phyloP scores from a whole-genome alignment of 2,113 vertebrate species.

The Microcebus ravelobensis region DNA sequence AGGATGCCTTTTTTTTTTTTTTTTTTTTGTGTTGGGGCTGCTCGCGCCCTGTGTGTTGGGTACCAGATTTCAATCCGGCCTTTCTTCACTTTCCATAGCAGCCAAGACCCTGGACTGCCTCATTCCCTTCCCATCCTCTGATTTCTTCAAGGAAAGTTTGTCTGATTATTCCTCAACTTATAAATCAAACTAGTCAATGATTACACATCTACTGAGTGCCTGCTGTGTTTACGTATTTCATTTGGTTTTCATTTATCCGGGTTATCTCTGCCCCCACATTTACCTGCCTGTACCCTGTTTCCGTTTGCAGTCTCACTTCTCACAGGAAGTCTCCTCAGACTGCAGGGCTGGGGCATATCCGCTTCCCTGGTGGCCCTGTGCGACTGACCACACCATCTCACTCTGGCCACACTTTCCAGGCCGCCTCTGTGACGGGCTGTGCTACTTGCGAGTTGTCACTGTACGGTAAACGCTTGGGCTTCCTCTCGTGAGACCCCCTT shows the following conservation, averaged over 20 bases:
- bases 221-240: neutral
- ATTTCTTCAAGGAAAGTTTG: no score
- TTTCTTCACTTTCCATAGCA: neutral
- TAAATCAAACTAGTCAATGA: neutral
- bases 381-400: neutral
- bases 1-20: neutral
- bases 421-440: no score
- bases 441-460: neutral
- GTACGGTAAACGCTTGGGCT: no score
- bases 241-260: neutral
- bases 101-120: rapidly evolving
- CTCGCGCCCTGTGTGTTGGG: neutral
- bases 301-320: neutral
- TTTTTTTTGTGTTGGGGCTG: no score
- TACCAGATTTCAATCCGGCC: no score
- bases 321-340: neutral
- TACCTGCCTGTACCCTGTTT: no score
- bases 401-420: neutral
- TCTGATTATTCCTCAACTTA: neutral
- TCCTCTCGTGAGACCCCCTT: no score
- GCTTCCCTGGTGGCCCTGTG: rapidly evolving
- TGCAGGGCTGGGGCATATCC: neutral
- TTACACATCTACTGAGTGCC: no score
- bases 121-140: no score
- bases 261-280: no score